phyloP scores from a whole-genome alignment of 2,113 vertebrate species.

The Probosciger aterrimus region DNA sequence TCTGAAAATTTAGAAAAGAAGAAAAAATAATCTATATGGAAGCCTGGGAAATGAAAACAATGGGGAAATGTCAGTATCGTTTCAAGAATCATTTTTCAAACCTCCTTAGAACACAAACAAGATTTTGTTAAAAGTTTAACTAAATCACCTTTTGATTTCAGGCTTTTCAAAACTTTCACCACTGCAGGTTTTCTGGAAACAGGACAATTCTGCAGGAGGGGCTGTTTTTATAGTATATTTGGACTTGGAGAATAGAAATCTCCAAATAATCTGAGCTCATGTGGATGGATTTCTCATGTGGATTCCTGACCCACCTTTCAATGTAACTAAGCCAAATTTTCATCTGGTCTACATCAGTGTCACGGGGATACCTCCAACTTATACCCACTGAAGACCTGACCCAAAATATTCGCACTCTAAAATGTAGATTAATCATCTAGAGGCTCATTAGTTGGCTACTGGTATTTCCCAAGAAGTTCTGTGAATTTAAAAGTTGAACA shows the following conservation, averaged over 20 bases:
- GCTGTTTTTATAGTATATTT: slow-evolving; percentile 1
- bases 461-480: slow-evolving; percentile 3
- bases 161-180: neutral
- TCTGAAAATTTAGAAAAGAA: neutral
- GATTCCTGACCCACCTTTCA: slow-evolving; percentile 31
- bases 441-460: neutral
- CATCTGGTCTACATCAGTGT: slow-evolving; percentile 35
- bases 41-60: neutral
- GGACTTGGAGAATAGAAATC: neutral
- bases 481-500: neutral
- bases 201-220: slow-evolving; percentile 18
- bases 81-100: neutral
- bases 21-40: neutral
- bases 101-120: neutral
- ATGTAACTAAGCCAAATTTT: neutral
- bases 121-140: neutral
- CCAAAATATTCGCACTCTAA: neutral
- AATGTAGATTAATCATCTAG: neutral
- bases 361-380: neutral
- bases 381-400: neutral
- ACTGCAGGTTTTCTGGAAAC: slow-evolving; percentile 15
- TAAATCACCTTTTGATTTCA: slow-evolving; percentile 9
- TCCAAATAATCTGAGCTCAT: neutral
- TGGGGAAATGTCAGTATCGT: neutral
- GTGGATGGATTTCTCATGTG: slow-evolving; percentile 10